Evolutionary conservation across 1,140 invertebrate species (phyloP), one percentile per base, ranked within the genome.

Genomic region (Drosophila lini): DNA sequence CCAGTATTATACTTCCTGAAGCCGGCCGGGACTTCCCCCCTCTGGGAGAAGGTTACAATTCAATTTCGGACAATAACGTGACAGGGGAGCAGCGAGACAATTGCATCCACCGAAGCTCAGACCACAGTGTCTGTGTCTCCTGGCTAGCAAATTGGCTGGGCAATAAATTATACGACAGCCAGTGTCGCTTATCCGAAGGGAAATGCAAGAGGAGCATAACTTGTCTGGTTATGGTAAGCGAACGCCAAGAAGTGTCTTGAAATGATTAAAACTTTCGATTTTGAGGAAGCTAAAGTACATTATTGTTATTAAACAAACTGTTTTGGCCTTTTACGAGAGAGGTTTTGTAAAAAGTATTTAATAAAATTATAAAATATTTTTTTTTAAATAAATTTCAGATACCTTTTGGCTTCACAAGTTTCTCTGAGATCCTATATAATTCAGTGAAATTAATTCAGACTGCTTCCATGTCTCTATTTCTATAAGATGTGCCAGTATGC

Each of bases 141-240:
- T 47, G 63, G 65, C 31, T 59, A 74, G 55, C 79, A 82, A 86
- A 80, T 83, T 88, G 80, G 68, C 56, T 55, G 40, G 50, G 45
- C 58, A 40, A 80, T 88, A 83, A 88, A 83, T 88, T 89, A 88
- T 80, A 64, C 53, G 71, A 52, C 42, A 47, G 63, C 31, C 74
- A 70, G 40, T 28, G 56, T 32, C 42, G 58, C 25, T 25, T 9
- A 34, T 45, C 38, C 63, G 25, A 3, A 15, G 32, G 40, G 48
- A 19, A 47, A 5, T 2, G 11, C 11, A 36, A 11, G 25, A 56
- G 53, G 8, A 41, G 36, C 15, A 16, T 55, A 36, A 25, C 19
- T 53, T 22, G 50, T 34, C 16, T 25, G 31, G 31, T 34, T 53
- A n/a, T 28, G 11, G 11, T 44, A 25, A 9, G 19, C 2, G 6